phyloP scores from a whole-genome alignment of 37 sponge, comb jelly and placozoan genomes.

The Halisarca cf. caerulea region DNA sequence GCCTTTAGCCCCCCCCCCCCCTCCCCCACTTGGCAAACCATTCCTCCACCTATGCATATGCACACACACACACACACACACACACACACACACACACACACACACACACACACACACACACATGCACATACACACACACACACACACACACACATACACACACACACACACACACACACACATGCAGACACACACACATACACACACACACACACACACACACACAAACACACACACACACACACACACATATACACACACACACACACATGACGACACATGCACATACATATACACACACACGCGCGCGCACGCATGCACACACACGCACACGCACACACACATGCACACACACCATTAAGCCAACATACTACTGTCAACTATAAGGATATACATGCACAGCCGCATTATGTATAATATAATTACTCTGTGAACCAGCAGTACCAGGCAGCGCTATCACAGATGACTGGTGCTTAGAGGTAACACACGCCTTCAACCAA shows the following conservation, averaged over 20 bases:
- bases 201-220: constrained; percentile 32
- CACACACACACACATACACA: constrained; percentile 35
- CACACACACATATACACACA: constrained; percentile 35
- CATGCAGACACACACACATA: constrained; percentile 41
- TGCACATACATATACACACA: constrained; percentile 25
- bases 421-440: too few relatives aligned
- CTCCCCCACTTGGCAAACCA: too few relatives aligned
- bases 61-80: too few relatives aligned
- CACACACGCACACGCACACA: constrained; percentile 24
- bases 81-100: background rate
- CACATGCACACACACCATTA: constrained; percentile 22
- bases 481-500: too few relatives aligned
- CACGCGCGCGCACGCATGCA: constrained; percentile 34
- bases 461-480: too few relatives aligned
- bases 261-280: constrained; percentile 32
- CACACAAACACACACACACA: constrained; percentile 22
- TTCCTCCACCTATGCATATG: too few relatives aligned
- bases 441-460: too few relatives aligned
- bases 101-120: constrained; percentile 36
- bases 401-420: too few relatives aligned
- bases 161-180: constrained; percentile 36
- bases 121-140: constrained; percentile 36
- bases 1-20: too few relatives aligned
- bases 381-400: too few relatives aligned
- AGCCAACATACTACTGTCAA: background rate